Evolutionary conservation across 2,888 invertebrate species (phyloP).

Genomic region (Tiphia femorata): DNA sequence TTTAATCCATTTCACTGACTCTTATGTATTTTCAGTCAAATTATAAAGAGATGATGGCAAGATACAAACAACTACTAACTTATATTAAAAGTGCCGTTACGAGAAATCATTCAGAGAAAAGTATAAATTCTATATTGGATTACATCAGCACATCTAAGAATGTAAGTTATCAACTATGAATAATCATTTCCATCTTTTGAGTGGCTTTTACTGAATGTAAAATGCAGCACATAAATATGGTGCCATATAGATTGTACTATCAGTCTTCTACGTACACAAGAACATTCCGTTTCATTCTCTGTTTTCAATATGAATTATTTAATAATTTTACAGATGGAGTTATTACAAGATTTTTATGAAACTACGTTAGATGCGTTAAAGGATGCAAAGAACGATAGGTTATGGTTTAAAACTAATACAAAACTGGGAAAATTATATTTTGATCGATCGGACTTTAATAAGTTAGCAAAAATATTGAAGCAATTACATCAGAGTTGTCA

Average conservation of each 20-base stretch:
- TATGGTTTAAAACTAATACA: constrained; percentile 99
- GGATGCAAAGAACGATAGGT: constrained; percentile 98
- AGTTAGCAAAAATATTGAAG: constrained; percentile 95
- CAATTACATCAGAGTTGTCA: constrained; percentile 98
- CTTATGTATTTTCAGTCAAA: constrained; percentile 76
- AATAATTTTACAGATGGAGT: constrained; percentile 82
- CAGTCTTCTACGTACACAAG: background rate
- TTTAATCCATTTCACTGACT: background rate
- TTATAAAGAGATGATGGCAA: constrained; percentile 94
- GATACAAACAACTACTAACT: constrained; percentile 95
- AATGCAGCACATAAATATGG: background rate
- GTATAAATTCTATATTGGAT: constrained; percentile 98
- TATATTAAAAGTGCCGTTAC: constrained; percentile 99
- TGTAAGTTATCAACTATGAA: constrained; percentile 74
- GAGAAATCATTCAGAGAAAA: constrained; percentile 98
- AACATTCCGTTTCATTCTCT: background rate
- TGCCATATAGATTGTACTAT: background rate
- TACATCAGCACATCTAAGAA: constrained; percentile 99
- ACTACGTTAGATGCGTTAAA: constrained; percentile 94
- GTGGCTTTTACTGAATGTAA: background rate
- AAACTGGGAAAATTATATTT: constrained; percentile 98
- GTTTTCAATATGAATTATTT: too few species aligned
- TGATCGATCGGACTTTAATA: constrained; percentile 93
- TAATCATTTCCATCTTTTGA: background rate
- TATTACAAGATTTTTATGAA: constrained; percentile 98